Evolutionary conservation across 2,113 vertebrate genomes (phyloP), one percentile per base, ranked within the genome.

Genomic region (Pituophis catenifer): DNA sequence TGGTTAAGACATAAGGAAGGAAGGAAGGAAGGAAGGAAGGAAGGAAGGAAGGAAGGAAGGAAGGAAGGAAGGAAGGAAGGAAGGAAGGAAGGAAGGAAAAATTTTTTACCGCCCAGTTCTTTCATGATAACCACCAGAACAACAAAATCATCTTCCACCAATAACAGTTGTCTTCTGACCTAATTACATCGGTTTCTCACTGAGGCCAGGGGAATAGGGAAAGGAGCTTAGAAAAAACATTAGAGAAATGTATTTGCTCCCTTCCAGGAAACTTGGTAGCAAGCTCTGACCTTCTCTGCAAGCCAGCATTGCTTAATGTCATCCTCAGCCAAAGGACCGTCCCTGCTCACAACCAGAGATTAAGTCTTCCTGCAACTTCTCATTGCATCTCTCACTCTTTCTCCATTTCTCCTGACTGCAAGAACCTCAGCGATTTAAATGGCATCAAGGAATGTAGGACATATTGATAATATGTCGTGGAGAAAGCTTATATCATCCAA

Each of bases 291-390:
- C 1, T 89, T 94, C 93, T 93, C 53, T 89, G 10, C 92, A 85
- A 58, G 75, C 0, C 55, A 53, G 89, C 81, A 38, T 55, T 93
- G 93, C 75, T 54, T 55, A 54, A 48, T 53, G 88, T 85, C 87
- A 94, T 94, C 58, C 92, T 38, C 90, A 94, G 75, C 50, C 57
- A 96, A 24, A 92, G 33, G 86, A 48, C 29, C 44, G 88, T 89
- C 10, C 38, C 91, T 96, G 48, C 94, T 0, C 94, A 95, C 94
- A 89, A 59, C 52, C 94, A n/a, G 57, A 58, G 93, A 24, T 33
- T 94, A 94, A 21, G 8, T 94, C 91, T n/a, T 65, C 26, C 11
- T 65, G 62, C 11, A 65, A 4, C 70, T 38, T 21, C n/a, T 81
- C n/a, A 17, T 8, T 13, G 38, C 70, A 38, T 38, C 13, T 81